A percentile compares a stretch with the other conserved stretches of the same genome.
phyloP scores from a whole-genome alignment of 2,113 vertebrate genomes.

The Tenrec ecaudatus region DNA sequence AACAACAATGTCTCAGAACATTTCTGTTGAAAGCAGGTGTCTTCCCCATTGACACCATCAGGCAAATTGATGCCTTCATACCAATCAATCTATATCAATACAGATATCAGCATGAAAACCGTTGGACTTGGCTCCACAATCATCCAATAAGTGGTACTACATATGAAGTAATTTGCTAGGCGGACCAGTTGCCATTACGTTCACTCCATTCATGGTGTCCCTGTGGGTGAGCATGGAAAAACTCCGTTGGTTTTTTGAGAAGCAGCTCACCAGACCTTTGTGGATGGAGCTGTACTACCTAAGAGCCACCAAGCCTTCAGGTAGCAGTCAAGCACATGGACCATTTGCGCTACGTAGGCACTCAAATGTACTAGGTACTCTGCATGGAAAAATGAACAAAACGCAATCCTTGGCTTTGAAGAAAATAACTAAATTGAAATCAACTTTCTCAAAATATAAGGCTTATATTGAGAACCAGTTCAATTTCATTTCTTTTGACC shows the following conservation, averaged over 20 bases:
- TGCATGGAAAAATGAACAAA: background rate
- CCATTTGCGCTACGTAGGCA: background rate
- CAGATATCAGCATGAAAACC: background rate
- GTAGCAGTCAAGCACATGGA: background rate
- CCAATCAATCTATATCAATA: background rate
- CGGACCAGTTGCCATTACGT: background rate
- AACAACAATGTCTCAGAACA: background rate
- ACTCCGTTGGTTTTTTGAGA: background rate
- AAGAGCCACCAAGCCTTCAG: background rate
- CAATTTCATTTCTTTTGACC: constrained; percentile 18
- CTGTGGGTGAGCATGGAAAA: background rate
- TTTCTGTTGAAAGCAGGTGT: background rate
- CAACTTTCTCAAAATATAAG: constrained; percentile 1
- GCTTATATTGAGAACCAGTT: constrained; percentile 44
- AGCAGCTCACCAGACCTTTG: background rate
- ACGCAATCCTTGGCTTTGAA: constrained; percentile 19
- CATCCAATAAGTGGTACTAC: background rate
- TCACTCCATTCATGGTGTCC: background rate
- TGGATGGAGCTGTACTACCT: background rate
- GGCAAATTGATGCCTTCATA: constrained; percentile 29
- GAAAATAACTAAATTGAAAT: constrained; percentile 31
- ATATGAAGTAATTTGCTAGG: background rate
- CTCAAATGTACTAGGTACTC: background rate
- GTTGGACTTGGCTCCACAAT: background rate
- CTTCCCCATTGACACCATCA: constrained; percentile 7